phyloP scores from a whole-genome alignment of 1,140 invertebrate genomes.

The Dendrolimus kikuchii region DNA sequence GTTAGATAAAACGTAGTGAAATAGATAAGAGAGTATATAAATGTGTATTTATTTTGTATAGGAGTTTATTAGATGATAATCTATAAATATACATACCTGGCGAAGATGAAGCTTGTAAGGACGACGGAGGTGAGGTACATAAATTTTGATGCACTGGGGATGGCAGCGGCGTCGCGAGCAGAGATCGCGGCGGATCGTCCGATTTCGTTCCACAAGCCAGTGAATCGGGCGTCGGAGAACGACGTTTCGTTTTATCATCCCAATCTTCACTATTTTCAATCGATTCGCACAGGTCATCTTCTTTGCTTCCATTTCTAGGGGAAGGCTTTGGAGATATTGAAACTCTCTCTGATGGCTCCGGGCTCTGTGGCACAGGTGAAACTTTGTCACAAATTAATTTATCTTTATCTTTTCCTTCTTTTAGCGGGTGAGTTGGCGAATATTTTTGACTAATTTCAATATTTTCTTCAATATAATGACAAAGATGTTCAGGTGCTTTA shows the following conservation, averaged over 20 bases:
- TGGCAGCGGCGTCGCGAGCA: slow-evolving; percentile 70
- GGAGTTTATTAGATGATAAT: slow-evolving; percentile 8
- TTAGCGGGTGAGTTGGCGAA: slow-evolving; percentile 23
- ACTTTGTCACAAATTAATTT: slow-evolving; percentile 17
- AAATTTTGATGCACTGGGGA: slow-evolving; percentile 59
- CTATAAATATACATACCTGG: slow-evolving; percentile 38
- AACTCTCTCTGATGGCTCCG: slow-evolving; percentile 16
- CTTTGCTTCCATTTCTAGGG: not conserved
- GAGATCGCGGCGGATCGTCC: slow-evolving; percentile 62
- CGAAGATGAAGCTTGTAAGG: slow-evolving; percentile 36
- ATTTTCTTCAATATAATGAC: slow-evolving; percentile 2
- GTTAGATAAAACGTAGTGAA: slow-evolving; percentile 8
- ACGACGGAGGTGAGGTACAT: slow-evolving; percentile 40
- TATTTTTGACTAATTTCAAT: slow-evolving; percentile 16
- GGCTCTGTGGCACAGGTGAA: slow-evolving; percentile 23
- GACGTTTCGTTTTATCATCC: slow-evolving; percentile 47
- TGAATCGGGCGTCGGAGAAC: slow-evolving; percentile 54
- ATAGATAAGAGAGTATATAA: slow-evolving; percentile 19
- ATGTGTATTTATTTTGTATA: slow-evolving; percentile 5
- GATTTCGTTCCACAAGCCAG: slow-evolving; percentile 34
- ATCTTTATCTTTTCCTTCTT: slow-evolving; percentile 22
- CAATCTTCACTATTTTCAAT: slow-evolving; percentile 47
- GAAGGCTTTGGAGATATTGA: slow-evolving; percentile 21
- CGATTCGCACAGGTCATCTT: slow-evolving; percentile 50
- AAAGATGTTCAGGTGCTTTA: not conserved